Evolutionary conservation across 64 coral and sea anemone genomes (phyloP).

Genomic region (Pocillopora damicornis): DNA sequence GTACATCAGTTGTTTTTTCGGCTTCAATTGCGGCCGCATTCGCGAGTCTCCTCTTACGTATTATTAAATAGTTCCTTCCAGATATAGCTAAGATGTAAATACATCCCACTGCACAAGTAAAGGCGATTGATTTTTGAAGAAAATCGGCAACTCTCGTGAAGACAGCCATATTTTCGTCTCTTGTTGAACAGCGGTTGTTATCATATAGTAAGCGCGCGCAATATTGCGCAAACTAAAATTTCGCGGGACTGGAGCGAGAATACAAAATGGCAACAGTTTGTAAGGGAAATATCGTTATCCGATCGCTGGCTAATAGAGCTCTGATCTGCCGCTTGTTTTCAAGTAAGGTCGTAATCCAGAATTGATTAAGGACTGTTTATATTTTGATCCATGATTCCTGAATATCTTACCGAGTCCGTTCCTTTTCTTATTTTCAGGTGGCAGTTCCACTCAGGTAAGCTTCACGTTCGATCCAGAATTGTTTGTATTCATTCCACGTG

Average conservation of each 20-base stretch:
- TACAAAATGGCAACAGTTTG: conserved; percentile 56
- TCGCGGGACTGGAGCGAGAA: neutral
- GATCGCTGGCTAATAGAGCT: neutral
- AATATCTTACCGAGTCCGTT: neutral
- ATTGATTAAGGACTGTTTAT: neutral
- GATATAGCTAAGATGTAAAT: conserved; percentile 54
- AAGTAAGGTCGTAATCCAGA: conserved; percentile 35
- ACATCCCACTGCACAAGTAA: conserved; percentile 50
- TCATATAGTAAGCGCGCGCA: neutral
- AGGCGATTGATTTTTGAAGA: conserved; percentile 76
- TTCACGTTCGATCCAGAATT: too few species aligned
- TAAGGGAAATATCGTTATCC: conserved; percentile 7
- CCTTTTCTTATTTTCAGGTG: neutral
- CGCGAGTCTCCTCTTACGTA: conserved; percentile 59
- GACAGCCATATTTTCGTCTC: too few species aligned
- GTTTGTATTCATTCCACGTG: neutral
- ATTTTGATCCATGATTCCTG: neutral
- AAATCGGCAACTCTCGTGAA: conserved; percentile 58
- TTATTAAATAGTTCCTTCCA: conserved; percentile 46
- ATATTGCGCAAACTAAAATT: neutral
- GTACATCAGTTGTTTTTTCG: neutral
- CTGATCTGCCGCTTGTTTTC: conserved; percentile 33
- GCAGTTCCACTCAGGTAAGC: neutral
- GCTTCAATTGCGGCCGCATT: conserved; percentile 37
- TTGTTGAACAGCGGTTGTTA: neutral